A percentile compares a stretch with the other conserved stretches of the same genome.
phyloP scores from a whole-genome alignment of 2,888 invertebrate species.

The Epinotia brunnichana region DNA sequence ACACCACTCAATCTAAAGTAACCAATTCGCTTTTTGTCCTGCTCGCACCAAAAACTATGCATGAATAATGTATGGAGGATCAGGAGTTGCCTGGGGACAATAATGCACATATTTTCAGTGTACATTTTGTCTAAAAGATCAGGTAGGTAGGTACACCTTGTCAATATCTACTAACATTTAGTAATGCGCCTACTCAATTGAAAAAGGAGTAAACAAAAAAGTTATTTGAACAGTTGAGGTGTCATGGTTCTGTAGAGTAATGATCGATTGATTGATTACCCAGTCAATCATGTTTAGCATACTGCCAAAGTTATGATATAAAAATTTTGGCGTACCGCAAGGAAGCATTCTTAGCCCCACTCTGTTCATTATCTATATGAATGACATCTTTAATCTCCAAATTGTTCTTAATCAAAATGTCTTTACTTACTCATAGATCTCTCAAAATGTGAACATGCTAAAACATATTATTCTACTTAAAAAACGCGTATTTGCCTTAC shows the following conservation, averaged over 20 bases:
- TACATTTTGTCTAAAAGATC: slow-evolving; percentile 5
- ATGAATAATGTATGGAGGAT: slow-evolving; percentile 49
- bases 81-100: background rate
- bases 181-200: background rate
- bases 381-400: too few species aligned
- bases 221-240: background rate
- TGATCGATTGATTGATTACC: background rate
- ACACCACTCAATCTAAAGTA: slow-evolving; percentile 48
- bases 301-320: too few species aligned
- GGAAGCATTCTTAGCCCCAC: too few species aligned
- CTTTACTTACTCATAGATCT: too few species aligned
- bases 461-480: too few species aligned
- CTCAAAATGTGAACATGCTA: too few species aligned
- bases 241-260: background rate
- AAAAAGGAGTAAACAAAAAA: too few species aligned
- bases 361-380: too few species aligned
- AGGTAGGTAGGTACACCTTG: background rate
- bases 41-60: slow-evolving; percentile 42
- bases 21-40: slow-evolving; percentile 43
- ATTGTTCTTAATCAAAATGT: too few species aligned
- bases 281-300: background rate
- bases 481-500: too few species aligned
- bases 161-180: too few species aligned
- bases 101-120: slow-evolving; percentile 16
- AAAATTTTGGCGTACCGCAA: too few species aligned